phyloP scores from a whole-genome alignment of 2,888 invertebrate genomes.

The Lasioglossum oenotherae region DNA sequence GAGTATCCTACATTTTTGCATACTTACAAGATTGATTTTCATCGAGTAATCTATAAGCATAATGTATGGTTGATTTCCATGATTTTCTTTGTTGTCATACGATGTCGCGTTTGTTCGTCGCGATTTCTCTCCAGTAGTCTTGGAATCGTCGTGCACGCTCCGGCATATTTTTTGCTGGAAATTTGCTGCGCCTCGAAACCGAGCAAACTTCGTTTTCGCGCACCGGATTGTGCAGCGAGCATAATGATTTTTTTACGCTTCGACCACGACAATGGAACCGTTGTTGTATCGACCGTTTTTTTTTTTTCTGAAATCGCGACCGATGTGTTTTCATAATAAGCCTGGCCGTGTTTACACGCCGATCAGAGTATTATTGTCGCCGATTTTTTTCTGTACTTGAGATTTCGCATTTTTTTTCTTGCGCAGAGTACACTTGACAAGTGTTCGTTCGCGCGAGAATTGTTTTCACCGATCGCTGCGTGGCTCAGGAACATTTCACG shows the following conservation, averaged over 20 bases:
- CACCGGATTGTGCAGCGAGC: background rate
- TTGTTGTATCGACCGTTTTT: conserved; percentile 9
- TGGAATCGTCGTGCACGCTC: conserved; percentile 12
- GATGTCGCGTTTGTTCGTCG: background rate
- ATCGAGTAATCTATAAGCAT: conserved; percentile 34
- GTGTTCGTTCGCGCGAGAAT: background rate
- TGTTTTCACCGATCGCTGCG: background rate
- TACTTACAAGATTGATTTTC: conserved; percentile 23
- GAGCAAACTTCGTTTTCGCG: background rate
- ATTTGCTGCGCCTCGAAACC: conserved; percentile 27
- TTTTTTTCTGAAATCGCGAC: background rate
- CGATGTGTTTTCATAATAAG: background rate
- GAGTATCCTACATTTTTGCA: conserved; percentile 71
- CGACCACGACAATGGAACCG: background rate
- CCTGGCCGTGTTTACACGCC: conserved; percentile 37
- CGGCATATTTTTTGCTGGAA: conserved; percentile 48
- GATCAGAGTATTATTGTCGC: background rate
- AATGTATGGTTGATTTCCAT: conserved; percentile 13
- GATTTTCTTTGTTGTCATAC: background rate
- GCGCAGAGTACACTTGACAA: conserved; percentile 13
- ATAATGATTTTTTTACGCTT: conserved; percentile 6
- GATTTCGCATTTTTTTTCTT: conserved; percentile 7
- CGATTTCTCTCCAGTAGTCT: conserved; percentile 2
- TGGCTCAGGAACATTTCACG: conserved; percentile 16
- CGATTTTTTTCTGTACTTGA: background rate